Conservation (phyloP, 2,113 vertebrate genomes). For the Rhegmatorhina hoffmannsi region DNA sequence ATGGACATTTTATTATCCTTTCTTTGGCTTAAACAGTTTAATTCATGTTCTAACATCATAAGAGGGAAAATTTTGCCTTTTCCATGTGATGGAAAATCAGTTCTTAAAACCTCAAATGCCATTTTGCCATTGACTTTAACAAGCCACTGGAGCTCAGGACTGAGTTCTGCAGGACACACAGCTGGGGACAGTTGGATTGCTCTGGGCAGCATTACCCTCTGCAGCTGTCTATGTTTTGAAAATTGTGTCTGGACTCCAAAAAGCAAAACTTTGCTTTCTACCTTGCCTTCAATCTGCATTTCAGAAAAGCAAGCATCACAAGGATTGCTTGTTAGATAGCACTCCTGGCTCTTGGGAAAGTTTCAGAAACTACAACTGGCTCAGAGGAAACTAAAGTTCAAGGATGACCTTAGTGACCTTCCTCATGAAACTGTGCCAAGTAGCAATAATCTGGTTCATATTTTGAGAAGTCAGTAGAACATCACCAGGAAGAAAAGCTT, state of each 20-base stretch:
- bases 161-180: not conserved
- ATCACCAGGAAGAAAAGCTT: not conserved
- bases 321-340: conserved; percentile 13
- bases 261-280: conserved; percentile 26
- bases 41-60: not conserved
- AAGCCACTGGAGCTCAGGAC: not conserved
- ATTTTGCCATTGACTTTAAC: not conserved
- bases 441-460: not conserved
- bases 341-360: not conserved
- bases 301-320: conserved; percentile 17
- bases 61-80: not conserved
- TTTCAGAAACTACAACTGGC: conserved; percentile 1
- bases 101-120: not conserved
- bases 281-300: not conserved
- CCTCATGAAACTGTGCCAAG: not conserved
- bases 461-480: conserved; percentile 21
- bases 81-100: not conserved
- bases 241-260: not conserved
- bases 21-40: not conserved
- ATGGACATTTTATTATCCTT: not conserved
- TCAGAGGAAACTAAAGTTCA: conserved; percentile 31
- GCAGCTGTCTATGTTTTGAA: not conserved
- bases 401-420: conserved; percentile 9
- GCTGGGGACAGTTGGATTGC: not conserved
- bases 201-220: not conserved